Conservation (phyloP, 2,888 invertebrate genomes). For the Hydroisotoma schaefferi region DNA sequence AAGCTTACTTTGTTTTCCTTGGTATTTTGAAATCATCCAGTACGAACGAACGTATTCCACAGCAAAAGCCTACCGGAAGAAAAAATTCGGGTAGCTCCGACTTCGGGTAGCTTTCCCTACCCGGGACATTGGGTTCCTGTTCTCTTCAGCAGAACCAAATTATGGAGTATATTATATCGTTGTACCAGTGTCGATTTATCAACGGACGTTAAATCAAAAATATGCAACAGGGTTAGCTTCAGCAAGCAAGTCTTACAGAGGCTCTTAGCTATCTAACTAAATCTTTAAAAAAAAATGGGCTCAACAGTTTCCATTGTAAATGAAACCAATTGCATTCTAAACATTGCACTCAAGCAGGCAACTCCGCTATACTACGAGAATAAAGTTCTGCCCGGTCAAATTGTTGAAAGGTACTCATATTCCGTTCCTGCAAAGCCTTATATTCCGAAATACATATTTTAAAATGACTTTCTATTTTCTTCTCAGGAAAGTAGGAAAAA, state of each 20-base stretch:
- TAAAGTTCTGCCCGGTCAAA: constrained; percentile 32
- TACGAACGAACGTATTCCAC: too few species aligned
- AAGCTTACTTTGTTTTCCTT: too few species aligned
- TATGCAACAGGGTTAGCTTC: too few species aligned
- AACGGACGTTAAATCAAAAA: too few species aligned
- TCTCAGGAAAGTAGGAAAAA: constrained; percentile 33
- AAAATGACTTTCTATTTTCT: constrained; percentile 1
- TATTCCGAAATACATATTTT: background rate
- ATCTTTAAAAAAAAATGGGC: constrained; percentile 27
- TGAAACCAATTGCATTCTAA: constrained; percentile 37
- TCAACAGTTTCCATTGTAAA: constrained; percentile 35
- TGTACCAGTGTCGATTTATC: too few species aligned
- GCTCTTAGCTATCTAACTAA: too few species aligned
- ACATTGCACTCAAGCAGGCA: constrained; percentile 33
- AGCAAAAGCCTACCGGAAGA: background rate
- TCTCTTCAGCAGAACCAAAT: too few species aligned
- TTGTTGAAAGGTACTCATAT: constrained; percentile 28
- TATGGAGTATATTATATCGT: too few species aligned
- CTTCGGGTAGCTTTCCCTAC: background rate
- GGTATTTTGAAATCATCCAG: too few species aligned
- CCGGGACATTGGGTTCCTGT: background rate
- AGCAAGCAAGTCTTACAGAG: too few species aligned
- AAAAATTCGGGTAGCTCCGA: background rate
- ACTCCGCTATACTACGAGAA: constrained; percentile 40
- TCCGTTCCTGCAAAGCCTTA: too few species aligned